Evolutionary conservation across 2,888 invertebrate species (phyloP).

Genomic region (Tenthredo scrophulariae): DNA sequence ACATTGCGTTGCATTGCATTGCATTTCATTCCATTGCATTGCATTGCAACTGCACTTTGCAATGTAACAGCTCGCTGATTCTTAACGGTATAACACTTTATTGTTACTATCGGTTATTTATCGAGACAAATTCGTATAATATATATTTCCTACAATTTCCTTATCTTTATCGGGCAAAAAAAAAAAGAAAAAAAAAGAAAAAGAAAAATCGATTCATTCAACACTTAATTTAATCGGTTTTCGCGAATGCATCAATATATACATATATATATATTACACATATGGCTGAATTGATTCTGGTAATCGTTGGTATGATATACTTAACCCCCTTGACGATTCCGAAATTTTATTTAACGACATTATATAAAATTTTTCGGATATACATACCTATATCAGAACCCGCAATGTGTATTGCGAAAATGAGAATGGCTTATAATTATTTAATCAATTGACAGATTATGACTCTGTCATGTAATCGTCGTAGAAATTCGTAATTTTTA

Average conservation of each 20-base stretch:
- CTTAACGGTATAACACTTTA: neutral
- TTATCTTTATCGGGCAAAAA: no score
- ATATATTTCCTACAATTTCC: neutral
- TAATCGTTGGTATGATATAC: neutral
- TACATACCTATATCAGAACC: no score
- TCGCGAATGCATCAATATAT: no score
- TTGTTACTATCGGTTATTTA: neutral
- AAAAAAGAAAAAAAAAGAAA: no score
- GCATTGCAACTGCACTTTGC: constrained; percentile 4
- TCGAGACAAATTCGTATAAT: neutral
- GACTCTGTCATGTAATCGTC: no score
- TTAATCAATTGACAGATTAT: no score
- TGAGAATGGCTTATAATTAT: no score
- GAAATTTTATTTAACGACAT: neutral
- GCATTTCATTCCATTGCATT: neutral
- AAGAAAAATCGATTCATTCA: no score
- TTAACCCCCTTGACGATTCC: neutral
- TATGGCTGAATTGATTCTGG: neutral
- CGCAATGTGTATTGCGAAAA: no score
- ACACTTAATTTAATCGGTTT: no score
- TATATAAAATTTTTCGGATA: neutral
- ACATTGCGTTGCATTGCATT: neutral
- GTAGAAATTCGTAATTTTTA: no score
- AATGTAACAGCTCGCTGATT: neutral
- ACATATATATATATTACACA: no score